These are phyloP conservation scores for Delia radicum DNA, from an alignment of 1,140 invertebrate species.

Conservation along the genomic window DNA sequence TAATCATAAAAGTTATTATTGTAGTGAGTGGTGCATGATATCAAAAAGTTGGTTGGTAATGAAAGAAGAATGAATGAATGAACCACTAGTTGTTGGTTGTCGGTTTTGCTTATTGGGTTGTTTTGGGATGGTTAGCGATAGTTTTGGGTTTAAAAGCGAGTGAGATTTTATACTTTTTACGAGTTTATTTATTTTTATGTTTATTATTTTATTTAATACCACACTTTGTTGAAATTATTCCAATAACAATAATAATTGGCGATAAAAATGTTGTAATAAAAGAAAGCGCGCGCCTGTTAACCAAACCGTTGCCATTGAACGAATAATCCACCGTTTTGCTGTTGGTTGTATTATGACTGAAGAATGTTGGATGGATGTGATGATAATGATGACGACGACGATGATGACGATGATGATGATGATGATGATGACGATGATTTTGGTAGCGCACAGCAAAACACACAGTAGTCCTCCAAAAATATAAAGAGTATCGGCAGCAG, in stretches of 20 bases:
- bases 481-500: conserved; percentile 8
- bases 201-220: not conserved
- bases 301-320: conserved; percentile 56
- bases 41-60: not conserved
- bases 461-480: conserved; percentile 6
- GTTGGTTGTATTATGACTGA: conserved; percentile 55
- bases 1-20: conserved; percentile 8
- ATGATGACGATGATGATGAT: not conserved
- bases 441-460: conserved; percentile 5
- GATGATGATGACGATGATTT: conserved; percentile 9
- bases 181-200: not conserved
- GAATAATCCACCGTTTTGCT: conserved; percentile 55
- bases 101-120: not conserved
- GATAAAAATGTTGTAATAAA: conserved; percentile 56
- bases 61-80: conserved; percentile 5
- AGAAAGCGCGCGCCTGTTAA: conserved; percentile 56
- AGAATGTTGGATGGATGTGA: conserved; percentile 20
- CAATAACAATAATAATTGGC: conserved; percentile 53
- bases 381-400: not conserved
- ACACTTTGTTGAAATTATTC: conserved; percentile 13
- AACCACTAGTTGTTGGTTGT: conserved; percentile 20
- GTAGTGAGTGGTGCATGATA: not conserved
- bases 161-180: not conserved
- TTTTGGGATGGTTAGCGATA: not conserved
- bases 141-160: not conserved